Base-by-base conservation (phyloP, 2,113 vertebrate species). In the Panthera uncia region DNA sequence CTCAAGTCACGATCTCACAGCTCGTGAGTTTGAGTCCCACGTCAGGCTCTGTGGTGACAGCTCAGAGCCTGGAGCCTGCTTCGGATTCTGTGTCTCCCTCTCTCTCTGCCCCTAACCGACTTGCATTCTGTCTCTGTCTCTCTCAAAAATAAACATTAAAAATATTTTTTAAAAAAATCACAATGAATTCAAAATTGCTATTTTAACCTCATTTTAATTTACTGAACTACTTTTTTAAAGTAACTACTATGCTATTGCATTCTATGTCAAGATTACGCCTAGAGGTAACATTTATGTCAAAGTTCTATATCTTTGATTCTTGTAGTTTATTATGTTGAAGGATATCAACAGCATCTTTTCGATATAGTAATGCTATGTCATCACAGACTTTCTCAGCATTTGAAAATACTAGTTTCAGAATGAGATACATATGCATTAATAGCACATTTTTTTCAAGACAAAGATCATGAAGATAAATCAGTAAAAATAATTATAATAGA, bases 361-460 rank as follows among this genome's bases (percentile, higher is more conserved):
- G 23, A 1, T 69, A 2, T 65, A 27, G 16, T 66, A 19, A 76
- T 89, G 33, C 29, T 96, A 66, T 50, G 36, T 36, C 31, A 92
- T 0, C 31, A 65, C 15, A 97, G 19, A 61, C 68, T 21, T 96
- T 29, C 73, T 50, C 4, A 82, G 48, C 55, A 45, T 1, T 61
- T 80, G 90, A 81, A 94, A 84, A 50, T 12, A 91, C 8, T 66
- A 63, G 57, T 79, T 97, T 97, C 84, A 78, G 57, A 96, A 97
- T 55, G 8, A 89, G 12, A 63, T 33, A 73, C 0, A 0, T 81
- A 73, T 93, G 11, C n/a, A 45, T 27, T 50, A 48, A 85, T 89
- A 95, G n/a, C 6, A 23, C 88, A 5, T 76, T 33, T 1, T 1
- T 65, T 97, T 4, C 21, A 92, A 76, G 92, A 92, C 85, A 55